These are phyloP conservation scores for Unio delphinus DNA, from an alignment of 2,888 invertebrate species.

Conservation along the genomic window DNA sequence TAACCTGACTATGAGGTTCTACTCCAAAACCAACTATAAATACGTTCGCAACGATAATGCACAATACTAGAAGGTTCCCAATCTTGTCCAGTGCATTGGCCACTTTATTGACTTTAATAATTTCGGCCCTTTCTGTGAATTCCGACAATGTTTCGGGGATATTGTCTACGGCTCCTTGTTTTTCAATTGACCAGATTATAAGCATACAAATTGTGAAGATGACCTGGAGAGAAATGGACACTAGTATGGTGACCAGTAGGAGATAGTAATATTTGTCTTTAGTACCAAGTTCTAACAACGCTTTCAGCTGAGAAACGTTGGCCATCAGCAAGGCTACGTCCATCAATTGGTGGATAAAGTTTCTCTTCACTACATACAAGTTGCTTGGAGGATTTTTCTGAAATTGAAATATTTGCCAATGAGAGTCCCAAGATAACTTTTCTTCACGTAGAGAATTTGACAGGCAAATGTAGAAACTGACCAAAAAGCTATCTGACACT, in stretches of 20 bases:
- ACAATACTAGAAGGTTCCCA: constrained; percentile 30
- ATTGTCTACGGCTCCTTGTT: constrained; percentile 20
- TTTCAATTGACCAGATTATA: constrained; percentile 29
- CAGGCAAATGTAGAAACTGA: too few relatives aligned
- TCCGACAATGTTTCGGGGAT: background rate
- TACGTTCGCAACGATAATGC: constrained; percentile 37
- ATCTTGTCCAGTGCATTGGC: constrained; percentile 31
- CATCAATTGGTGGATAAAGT: constrained; percentile 39
- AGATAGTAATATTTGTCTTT: constrained; percentile 29
- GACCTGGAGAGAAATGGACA: constrained; percentile 36
- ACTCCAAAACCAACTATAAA: constrained; percentile 40
- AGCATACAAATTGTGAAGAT: constrained; percentile 36
- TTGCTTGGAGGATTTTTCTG: constrained; percentile 2
- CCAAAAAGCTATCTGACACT: too few relatives aligned
- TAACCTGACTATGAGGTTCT: constrained; percentile 13
- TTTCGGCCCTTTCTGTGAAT: constrained; percentile 5
- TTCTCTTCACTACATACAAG: constrained; percentile 31
- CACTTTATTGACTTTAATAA: constrained; percentile 10
- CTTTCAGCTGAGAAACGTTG: constrained; percentile 42
- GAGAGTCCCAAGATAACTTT: too few relatives aligned
- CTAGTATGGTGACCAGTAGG: constrained; percentile 24
- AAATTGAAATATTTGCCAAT: too few relatives aligned
- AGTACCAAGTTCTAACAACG: constrained; percentile 26
- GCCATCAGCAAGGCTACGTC: constrained; percentile 45
- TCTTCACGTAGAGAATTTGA: too few relatives aligned